Evolutionary conservation across 2,888 invertebrate genomes (phyloP), one percentile per base, ranked within the genome.

Genomic region (Polymixis lichenea): DNA sequence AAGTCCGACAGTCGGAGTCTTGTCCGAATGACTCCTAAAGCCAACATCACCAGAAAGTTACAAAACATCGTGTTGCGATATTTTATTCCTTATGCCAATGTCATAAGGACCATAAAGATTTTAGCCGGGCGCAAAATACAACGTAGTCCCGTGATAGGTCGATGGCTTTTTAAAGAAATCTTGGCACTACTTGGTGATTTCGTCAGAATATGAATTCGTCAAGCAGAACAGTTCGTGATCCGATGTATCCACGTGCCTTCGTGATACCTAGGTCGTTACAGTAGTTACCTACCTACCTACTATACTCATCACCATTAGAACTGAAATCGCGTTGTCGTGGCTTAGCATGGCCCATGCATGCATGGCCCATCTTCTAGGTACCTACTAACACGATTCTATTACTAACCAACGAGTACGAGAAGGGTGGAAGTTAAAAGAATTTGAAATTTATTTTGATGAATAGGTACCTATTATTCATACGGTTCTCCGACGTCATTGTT

Each of bases 81-180:
- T 80, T 89, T 72, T 89, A 43, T 78, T 83, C 91, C 82, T 79
- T 94, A 92, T 55, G 0, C 0, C 55, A 0, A 53, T 3, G 49
- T 0, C 0, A 72, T 90, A 92, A 89, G 76, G 28, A 65, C 32
- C 11, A 62, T 53, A 22, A 28, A 53, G 25, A 64, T 66, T 78
- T 73, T 60, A 55, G 72, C 53, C n/a, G 38, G 38, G n/a, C 67
- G 76, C 76, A 83, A 87, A 81, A 77, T 73, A 75, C 82, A 89
- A 86, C 79, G 78, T 86, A 87, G 91, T 86, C 84, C 84, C 85
- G 88, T 89, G 89, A 83, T 90, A 94, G 95, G 95, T 95, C 95
- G 93, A 94, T 95, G 95, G 91, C 95, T 94, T 93, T 93, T 91
- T 87, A 92, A 94, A 94, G 93, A 95, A 95, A 95, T 94, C 94